These are phyloP conservation scores for Leptinotarsa texana DNA, from an alignment of 1,140 invertebrate genomes.

Conservation along the genomic window DNA sequence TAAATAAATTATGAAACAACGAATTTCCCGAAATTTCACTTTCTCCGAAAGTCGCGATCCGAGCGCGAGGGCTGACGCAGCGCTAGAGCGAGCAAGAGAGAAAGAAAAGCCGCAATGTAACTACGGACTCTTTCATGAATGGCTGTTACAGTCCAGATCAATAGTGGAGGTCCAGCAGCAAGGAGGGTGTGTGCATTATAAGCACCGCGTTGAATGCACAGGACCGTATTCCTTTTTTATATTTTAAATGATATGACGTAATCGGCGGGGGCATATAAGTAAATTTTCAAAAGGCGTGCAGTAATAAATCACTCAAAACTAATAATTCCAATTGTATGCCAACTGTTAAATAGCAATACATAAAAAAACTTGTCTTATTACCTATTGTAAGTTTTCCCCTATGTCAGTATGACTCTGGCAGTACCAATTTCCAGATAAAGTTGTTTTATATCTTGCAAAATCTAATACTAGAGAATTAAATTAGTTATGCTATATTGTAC, in stretches of 20 bases:
- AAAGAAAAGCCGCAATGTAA: conserved; percentile 37
- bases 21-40: conserved; percentile 29
- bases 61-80: conserved; percentile 8
- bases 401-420: too few relatives aligned
- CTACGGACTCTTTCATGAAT: conserved; percentile 40
- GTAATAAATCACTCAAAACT: too few relatives aligned
- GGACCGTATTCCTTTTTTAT: too few relatives aligned
- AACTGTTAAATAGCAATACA: too few relatives aligned
- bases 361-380: background rate
- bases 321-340: too few relatives aligned
- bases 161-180: conserved; percentile 35
- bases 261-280: too few relatives aligned
- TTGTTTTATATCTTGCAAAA: too few relatives aligned
- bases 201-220: background rate
- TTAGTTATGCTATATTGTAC: too few relatives aligned
- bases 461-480: too few relatives aligned
- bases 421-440: too few relatives aligned
- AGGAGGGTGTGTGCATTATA: conserved; percentile 30
- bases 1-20: conserved; percentile 19
- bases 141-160: conserved; percentile 41
- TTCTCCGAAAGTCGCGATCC: conserved; percentile 24
- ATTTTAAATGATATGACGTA: too few relatives aligned
- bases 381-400: background rate
- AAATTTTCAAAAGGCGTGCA: too few relatives aligned
- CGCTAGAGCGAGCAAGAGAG: conserved; percentile 27